phyloP scores from a whole-genome alignment of 2,888 invertebrate species.

The Sceliomorpha sp. region DNA sequence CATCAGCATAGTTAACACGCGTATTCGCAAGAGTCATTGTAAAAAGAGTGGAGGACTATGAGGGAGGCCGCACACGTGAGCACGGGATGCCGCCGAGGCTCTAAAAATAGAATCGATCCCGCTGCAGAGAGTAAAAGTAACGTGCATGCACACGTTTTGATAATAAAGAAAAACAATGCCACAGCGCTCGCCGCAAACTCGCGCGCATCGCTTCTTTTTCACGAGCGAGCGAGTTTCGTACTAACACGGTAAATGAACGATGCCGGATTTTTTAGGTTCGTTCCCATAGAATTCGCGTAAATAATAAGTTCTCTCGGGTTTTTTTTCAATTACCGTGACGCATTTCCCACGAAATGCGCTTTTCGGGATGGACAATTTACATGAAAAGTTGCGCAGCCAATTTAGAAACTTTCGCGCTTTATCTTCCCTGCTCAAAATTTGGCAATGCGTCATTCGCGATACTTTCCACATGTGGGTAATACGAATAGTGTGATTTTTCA shows the following conservation, averaged over 20 bases:
- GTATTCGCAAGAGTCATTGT: conserved; percentile 23
- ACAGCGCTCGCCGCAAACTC: conserved; percentile 9
- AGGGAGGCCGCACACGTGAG: conserved; percentile 20
- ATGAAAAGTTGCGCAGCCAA: conserved; percentile 23
- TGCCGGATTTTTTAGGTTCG: conserved; percentile 1
- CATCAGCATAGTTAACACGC: conserved; percentile 28
- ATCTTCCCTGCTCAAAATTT: conserved; percentile 6
- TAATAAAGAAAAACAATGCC: conserved; percentile 44
- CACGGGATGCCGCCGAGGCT: conserved; percentile 18
- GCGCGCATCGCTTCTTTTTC: conserved; percentile 12
- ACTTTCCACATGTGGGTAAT: too few species aligned
- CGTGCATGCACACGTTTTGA: conserved; percentile 18
- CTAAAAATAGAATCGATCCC: conserved; percentile 44
- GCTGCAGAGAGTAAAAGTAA: conserved; percentile 42
- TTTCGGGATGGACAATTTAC: conserved; percentile 1
- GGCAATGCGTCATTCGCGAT: too few species aligned
- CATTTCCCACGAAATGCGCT: too few species aligned
- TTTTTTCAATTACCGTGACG: conserved; percentile 24
- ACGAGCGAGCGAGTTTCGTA: neutral
- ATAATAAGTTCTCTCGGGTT: conserved; percentile 30
- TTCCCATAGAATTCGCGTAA: conserved; percentile 22
- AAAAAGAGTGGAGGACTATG: conserved; percentile 23
- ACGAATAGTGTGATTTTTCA: neutral
- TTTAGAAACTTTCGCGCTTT: conserved; percentile 30
- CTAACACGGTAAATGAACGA: conserved; percentile 7